Evolutionary conservation across 2,797 vertebrate species (phyloP).

Genomic region (Anisognathus igniventris): DNA sequence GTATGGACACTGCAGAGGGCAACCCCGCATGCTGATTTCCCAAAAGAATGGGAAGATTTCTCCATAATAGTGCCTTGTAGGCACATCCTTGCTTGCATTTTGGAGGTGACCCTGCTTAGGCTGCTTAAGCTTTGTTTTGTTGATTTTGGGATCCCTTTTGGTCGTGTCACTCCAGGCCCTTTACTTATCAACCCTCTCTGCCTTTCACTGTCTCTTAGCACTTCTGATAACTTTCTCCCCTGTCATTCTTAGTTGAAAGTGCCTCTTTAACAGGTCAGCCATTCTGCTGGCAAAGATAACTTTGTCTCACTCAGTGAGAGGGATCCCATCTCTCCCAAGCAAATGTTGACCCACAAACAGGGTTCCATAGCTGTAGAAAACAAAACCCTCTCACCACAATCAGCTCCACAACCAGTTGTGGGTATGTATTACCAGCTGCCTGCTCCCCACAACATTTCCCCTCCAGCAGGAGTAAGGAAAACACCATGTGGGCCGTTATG

Average conservation of each 20-base stretch:
- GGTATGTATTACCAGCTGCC: neutral
- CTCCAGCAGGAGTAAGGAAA: neutral
- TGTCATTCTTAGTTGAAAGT: neutral
- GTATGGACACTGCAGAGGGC: neutral
- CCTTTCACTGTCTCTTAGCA: neutral
- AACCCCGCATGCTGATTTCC: neutral
- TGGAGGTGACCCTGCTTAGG: neutral
- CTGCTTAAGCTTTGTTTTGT: neutral
- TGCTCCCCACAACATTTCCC: neutral
- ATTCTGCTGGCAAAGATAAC: neutral
- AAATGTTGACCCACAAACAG: neutral
- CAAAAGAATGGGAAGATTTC: neutral
- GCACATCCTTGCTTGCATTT: neutral
- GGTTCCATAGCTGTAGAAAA: neutral
- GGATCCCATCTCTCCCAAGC: neutral
- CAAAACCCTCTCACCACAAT: neutral
- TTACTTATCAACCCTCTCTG: neutral
- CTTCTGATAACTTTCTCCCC: neutral
- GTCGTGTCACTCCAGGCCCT: neutral
- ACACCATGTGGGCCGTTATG: rapidly evolving
- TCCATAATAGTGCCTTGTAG: neutral
- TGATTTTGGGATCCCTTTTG: neutral
- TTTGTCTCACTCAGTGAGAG: neutral
- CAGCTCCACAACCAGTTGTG: neutral
- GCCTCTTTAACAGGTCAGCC: neutral